A percentile compares a stretch with the other conserved stretches of the same genome.
These are phyloP conservation scores for Spicauda simplicius DNA, from an alignment of 2,888 invertebrate species.

Conservation along the genomic window DNA sequence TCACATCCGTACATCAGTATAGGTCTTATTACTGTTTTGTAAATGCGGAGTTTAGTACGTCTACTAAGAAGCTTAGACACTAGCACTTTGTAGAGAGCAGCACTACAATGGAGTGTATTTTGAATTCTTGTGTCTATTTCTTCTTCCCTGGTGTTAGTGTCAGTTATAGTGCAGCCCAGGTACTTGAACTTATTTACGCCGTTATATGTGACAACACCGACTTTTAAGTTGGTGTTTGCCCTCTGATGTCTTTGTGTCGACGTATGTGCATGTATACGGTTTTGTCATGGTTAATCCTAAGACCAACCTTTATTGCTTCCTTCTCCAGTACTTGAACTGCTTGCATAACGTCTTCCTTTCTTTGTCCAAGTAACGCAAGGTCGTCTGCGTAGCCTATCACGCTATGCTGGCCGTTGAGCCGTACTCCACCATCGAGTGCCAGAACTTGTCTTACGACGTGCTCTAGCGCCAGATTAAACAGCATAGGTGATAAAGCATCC, in stretches of 20 bases:
- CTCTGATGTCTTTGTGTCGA: too few species aligned
- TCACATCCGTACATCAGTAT: too few species aligned
- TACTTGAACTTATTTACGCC: not conserved
- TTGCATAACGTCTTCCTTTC: too few species aligned
- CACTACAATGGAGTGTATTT: not conserved
- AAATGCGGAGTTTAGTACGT: not conserved
- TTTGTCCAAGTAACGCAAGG: too few species aligned
- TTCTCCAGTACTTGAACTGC: too few species aligned
- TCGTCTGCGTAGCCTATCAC: too few species aligned
- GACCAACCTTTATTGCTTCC: too few species aligned
- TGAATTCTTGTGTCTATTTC: constrained; percentile 10
- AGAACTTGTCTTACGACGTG: not conserved
- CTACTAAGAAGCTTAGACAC: constrained; percentile 21
- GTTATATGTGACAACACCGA: not conserved
- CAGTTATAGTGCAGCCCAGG: constrained; percentile 12
- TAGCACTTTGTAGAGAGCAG: too few species aligned
- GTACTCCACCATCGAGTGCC: too few species aligned
- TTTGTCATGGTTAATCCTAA: too few species aligned
- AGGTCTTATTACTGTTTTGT: not conserved
- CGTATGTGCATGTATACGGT: too few species aligned
- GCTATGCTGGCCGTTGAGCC: too few species aligned
- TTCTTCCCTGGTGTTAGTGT: constrained; percentile 6
- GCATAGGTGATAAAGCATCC: constrained; percentile 4
- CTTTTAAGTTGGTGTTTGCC: not conserved
- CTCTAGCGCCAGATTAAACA: constrained; percentile 2